Evolutionary conservation across 2,113 vertebrate genomes (phyloP).

Genomic region (Toxotes chatareus): DNA sequence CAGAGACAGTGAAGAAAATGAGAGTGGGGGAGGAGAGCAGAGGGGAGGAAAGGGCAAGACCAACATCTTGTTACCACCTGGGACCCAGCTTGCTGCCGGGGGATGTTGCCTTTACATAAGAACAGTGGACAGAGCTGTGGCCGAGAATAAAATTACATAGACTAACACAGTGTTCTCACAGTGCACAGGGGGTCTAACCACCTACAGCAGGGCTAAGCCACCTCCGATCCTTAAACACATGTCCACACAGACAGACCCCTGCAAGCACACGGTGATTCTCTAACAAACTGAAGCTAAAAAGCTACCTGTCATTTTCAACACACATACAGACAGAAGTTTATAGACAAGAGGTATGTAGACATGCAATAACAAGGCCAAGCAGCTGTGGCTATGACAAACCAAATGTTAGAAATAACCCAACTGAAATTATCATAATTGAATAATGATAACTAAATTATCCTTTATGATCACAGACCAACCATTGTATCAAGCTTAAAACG

Average conservation of each 20-base stretch:
- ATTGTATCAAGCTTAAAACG: neutral
- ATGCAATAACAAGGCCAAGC: neutral
- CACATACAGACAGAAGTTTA: neutral
- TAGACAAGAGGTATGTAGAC: neutral
- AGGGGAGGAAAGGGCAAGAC: slow-evolving; percentile 42
- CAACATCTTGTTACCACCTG: slow-evolving; percentile 81
- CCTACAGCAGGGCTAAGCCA: slow-evolving; percentile 28
- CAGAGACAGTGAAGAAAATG: slow-evolving; percentile 8
- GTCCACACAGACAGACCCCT: neutral
- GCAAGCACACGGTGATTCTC: neutral
- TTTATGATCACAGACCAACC: neutral
- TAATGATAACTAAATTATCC: slow-evolving; percentile 9
- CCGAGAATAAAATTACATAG: slow-evolving; percentile 46
- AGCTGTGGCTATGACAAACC: neutral
- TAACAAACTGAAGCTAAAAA: neutral
- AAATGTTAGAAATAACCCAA: neutral
- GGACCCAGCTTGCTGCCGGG: slow-evolving; percentile 55
- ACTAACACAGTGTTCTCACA: slow-evolving; percentile 31
- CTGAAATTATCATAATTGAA: neutral
- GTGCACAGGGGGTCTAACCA: slow-evolving; percentile 16
- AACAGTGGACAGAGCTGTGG: slow-evolving; percentile 51
- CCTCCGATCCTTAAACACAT: slow-evolving; percentile 8
- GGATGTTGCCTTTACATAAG: slow-evolving; percentile 75
- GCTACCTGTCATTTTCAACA: neutral
- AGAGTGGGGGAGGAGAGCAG: slow-evolving; percentile 15